Conservation (phyloP, 2,797 vertebrate genomes). For the Labeo calbasu region DNA sequence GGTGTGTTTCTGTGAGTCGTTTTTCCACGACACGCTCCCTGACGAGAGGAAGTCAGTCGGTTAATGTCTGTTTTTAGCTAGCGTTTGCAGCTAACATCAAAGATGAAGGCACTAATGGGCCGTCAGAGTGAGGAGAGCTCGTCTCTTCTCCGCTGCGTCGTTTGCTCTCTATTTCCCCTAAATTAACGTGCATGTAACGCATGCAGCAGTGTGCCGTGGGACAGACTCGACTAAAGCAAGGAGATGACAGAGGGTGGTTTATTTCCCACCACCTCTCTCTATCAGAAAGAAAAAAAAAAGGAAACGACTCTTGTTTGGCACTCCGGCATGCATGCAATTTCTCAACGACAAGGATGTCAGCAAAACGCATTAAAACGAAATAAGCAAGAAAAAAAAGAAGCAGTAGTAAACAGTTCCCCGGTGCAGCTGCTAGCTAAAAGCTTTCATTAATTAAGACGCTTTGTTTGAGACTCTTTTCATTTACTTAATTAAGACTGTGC, state of each 20-base stretch:
- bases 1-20: slow-evolving; percentile 7
- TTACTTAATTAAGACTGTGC: slow-evolving; percentile 72
- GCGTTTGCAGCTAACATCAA: slow-evolving; percentile 81
- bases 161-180: slow-evolving; percentile 55
- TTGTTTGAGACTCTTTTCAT: slow-evolving; percentile 67
- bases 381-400: slow-evolving; percentile 55
- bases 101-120: slow-evolving; percentile 79
- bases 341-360: slow-evolving; percentile 58
- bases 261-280: slow-evolving; percentile 66
- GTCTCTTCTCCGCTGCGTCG: slow-evolving; percentile 58
- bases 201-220: slow-evolving; percentile 59
- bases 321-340: slow-evolving; percentile 72
- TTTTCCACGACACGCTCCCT: slow-evolving; percentile 7
- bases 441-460: slow-evolving; percentile 67
- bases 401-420: slow-evolving; percentile 67
- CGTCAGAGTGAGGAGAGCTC: slow-evolving; percentile 59
- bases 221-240: slow-evolving; percentile 55
- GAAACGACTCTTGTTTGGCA: slow-evolving; percentile 66
- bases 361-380: slow-evolving; percentile 46
- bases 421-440: slow-evolving; percentile 63
- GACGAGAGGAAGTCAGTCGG: slow-evolving; percentile 63
- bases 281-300: slow-evolving; percentile 58
- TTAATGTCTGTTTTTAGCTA: slow-evolving; percentile 71
- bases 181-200: slow-evolving; percentile 57
- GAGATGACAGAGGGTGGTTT: slow-evolving; percentile 27